Conservation (phyloP, 2,888 invertebrate genomes). For the Ornithoptera alexandrae region DNA sequence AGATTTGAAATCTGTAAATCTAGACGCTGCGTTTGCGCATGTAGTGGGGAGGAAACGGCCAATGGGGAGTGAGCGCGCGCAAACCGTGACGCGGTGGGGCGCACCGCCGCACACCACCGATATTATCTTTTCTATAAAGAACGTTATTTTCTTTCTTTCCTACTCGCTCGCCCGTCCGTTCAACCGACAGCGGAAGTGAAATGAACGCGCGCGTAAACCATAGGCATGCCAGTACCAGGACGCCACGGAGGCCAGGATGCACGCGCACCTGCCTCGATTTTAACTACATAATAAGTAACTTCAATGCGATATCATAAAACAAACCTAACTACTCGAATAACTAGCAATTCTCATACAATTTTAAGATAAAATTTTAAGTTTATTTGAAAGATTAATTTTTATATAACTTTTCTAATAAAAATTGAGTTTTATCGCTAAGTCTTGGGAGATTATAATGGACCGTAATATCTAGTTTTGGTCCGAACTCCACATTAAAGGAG, state of each 20-base stretch:
- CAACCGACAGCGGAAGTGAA: slow-evolving; percentile 77
- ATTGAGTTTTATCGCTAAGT: no score
- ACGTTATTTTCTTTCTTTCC: slow-evolving; percentile 77
- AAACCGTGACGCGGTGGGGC: slow-evolving; percentile 63
- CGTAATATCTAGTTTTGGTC: no score
- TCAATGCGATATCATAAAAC: not conserved
- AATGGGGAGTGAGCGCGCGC: slow-evolving; percentile 41
- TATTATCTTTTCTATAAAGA: slow-evolving; percentile 74
- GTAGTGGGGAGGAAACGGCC: slow-evolving; percentile 45
- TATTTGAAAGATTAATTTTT: no score
- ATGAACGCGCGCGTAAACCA: slow-evolving; percentile 74
- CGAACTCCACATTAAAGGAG: no score
- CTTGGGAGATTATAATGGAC: no score
- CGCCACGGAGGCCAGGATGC: slow-evolving; percentile 27
- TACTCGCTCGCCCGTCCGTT: slow-evolving; percentile 62
- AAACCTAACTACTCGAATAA: not conserved
- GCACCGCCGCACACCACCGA: slow-evolving; percentile 43
- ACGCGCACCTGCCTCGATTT: slow-evolving; percentile 36
- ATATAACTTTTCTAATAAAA: no score
- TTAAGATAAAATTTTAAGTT: no score
- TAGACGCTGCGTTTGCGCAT: slow-evolving; percentile 74
- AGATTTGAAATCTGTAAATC: slow-evolving; percentile 78
- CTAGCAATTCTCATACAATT: not conserved
- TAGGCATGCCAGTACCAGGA: slow-evolving; percentile 44
- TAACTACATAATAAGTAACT: slow-evolving; percentile 14